Evolutionary conservation across 2,113 vertebrate species (phyloP), one percentile per base, ranked within the genome.

Genomic region (Bothrops jararaca): DNA sequence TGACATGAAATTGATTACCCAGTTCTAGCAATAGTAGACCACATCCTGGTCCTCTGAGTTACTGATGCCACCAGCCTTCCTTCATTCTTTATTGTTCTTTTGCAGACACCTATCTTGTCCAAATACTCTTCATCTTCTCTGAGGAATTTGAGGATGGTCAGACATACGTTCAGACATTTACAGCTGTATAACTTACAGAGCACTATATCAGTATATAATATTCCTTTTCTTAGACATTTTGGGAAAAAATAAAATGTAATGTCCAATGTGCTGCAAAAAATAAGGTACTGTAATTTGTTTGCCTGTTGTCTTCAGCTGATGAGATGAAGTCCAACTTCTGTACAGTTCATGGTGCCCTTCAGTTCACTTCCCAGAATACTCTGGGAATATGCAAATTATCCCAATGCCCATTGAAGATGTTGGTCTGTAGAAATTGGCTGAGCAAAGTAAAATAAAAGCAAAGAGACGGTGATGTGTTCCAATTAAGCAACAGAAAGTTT

Each of bases 401-500:
- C 6, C 74, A 80, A 22, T 20, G 2, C 90, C 57, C n/a, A 1
- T 58, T 57, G 53, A 48, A 26, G 11, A 22, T 8, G 0, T 23
- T 86, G 26, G 24, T 3, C 39, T 22, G 8, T 8, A 22, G 13
- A 50, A 48, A 18, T 23, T 23, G 23, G 18, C 74, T 80, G 34
- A 80, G 74, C 74, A 80, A 80, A 42, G 18, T 22, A 42, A 80
- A 80, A 80, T 7, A 22, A 6, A 69, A 69, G 64, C 12, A 69
- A n/a, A 22, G 74, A 80, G 18, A 80, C 22, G 74, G 18, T 80
- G 74, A 42, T 80, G 18, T 29, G 53, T n/a, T 24, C 53, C 54
- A 42, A 24, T 91, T 91, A 91, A 86, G 53, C 90, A 91, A 91
- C 74, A 91, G 53, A 45, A 56, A 58, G 39, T 48, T 58, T 29